Base-by-base conservation (phyloP, 2,888 invertebrate species). In the Pyralis farinalis region DNA sequence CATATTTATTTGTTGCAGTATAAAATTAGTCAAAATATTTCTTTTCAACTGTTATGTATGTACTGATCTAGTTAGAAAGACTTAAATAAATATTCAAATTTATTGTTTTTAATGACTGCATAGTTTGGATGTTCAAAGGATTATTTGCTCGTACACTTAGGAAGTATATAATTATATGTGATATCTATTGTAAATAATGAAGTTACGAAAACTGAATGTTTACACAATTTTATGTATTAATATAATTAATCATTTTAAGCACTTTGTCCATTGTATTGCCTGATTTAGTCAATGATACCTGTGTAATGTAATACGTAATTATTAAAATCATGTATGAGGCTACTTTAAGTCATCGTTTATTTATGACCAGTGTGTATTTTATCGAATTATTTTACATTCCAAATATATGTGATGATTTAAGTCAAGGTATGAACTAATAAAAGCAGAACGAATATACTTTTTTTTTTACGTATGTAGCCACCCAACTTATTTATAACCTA, bases 141-240 rank as follows among this genome's bases (percentile, higher is more conserved):
- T 43, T 31, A 31, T 42, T 39, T 42, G 44, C 38, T 34, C 32
- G 22, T 37, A 40, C 27, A 11, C 29, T 12, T 30, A 38, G 21
- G 1, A 52, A 54, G 40, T 49, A 45, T 50, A 47, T 46, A 44
- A 52, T 44, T 58, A 47, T 58, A 37, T 69, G 61, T 66, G 58
- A 62, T 63, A 67, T 62, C 48, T 63, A 66, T 58, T 65, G 62
- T 69, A 62, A 58, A 63, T 66, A 63, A 46, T 51, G 16, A 4
- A 37, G 43, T 49, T 37, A 52, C 42, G 2, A 16, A 16, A 41
- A 58, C 50, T 52, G 49, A 58, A 52, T 58, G 58, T 59, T 55
- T 52, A 60, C 55, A 55, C 50, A 46, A 44, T 55, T 51, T 50
- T 44, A 49, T 25, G 25, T 25, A 25, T 25, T 25, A 25, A 10